Percentiles rank a stretch among this genome's conserved stretches.
phyloP scores from a whole-genome alignment of 2,888 invertebrate genomes.

The Heliconius ethilla region DNA sequence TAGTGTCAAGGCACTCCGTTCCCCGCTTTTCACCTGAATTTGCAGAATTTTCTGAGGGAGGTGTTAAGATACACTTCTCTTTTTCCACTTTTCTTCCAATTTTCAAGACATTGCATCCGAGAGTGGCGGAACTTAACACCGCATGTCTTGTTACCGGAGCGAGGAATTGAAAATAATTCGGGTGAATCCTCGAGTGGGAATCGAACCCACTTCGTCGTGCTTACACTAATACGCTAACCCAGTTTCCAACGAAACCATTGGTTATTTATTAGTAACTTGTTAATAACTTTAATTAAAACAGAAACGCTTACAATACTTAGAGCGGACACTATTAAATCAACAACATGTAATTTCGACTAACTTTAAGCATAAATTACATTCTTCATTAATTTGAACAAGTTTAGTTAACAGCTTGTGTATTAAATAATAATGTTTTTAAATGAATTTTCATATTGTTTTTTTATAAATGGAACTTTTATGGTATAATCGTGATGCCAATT shows the following conservation, averaged over 20 bases:
- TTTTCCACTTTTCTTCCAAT: neutral
- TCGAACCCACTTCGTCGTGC: neutral
- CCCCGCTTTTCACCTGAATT: too few relatives aligned
- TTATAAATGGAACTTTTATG: neutral
- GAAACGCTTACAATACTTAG: neutral
- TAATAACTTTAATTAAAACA: neutral
- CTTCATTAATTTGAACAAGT: neutral
- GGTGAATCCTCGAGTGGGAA: neutral
- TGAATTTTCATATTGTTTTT: neutral
- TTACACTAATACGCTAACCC: too few relatives aligned
- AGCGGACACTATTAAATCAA: slow-evolving; percentile 2
- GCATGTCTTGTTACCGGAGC: neutral
- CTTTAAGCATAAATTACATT: slow-evolving; percentile 9
- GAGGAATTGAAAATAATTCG: neutral
- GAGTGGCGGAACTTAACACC: neutral
- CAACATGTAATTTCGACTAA: slow-evolving; percentile 2
- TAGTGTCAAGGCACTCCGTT: too few relatives aligned
- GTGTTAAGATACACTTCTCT: neutral
- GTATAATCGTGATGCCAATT: neutral
- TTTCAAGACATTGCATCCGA: neutral
- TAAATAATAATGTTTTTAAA: neutral
- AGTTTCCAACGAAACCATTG: too few relatives aligned
- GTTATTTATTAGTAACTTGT: neutral
- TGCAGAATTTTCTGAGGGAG: too few relatives aligned
- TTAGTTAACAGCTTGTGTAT: neutral